Evolutionary conservation across 1,140 invertebrate species (phyloP).

Genomic region (Geopemphigus sp.): DNA sequence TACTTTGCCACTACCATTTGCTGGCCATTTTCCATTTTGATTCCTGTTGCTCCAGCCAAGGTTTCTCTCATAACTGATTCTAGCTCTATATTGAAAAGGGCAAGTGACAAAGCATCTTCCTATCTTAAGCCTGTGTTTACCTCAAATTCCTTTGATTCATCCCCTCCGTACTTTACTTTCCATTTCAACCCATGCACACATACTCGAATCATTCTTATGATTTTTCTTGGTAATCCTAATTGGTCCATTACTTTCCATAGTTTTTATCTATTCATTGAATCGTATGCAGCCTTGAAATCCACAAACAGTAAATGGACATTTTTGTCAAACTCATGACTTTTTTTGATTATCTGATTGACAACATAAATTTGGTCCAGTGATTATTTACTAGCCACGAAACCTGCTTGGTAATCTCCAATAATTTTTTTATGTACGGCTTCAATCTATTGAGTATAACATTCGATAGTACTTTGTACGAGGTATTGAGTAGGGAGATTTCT

Average conservation of each 20-base stretch:
- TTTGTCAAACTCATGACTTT: slow-evolving; percentile 41
- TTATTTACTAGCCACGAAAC: not conserved
- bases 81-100: slow-evolving; percentile 50
- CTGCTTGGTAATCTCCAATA: slow-evolving; percentile 32
- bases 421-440: slow-evolving; percentile 32
- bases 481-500: slow-evolving; percentile 41
- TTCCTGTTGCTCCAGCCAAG: slow-evolving; percentile 21
- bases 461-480: not conserved
- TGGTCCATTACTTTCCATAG: slow-evolving; percentile 42
- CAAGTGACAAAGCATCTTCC: slow-evolving; percentile 43
- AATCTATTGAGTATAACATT: slow-evolving; percentile 49
- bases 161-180: slow-evolving; percentile 42
- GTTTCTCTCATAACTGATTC: slow-evolving; percentile 52
- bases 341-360: slow-evolving; percentile 23
- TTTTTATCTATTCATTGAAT: slow-evolving; percentile 49
- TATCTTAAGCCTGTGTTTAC: slow-evolving; percentile 22
- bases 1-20: slow-evolving; percentile 25
- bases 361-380: slow-evolving; percentile 15
- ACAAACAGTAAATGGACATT: slow-evolving; percentile 4
- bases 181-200: slow-evolving; percentile 43
- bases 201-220: slow-evolving; percentile 20
- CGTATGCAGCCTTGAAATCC: slow-evolving; percentile 43
- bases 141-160: slow-evolving; percentile 29
- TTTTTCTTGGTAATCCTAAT: slow-evolving; percentile 31
- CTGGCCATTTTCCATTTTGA: slow-evolving; percentile 39